Evolutionary conservation across 2,113 vertebrate species (phyloP).

Genomic region (Crotalus tigris): DNA sequence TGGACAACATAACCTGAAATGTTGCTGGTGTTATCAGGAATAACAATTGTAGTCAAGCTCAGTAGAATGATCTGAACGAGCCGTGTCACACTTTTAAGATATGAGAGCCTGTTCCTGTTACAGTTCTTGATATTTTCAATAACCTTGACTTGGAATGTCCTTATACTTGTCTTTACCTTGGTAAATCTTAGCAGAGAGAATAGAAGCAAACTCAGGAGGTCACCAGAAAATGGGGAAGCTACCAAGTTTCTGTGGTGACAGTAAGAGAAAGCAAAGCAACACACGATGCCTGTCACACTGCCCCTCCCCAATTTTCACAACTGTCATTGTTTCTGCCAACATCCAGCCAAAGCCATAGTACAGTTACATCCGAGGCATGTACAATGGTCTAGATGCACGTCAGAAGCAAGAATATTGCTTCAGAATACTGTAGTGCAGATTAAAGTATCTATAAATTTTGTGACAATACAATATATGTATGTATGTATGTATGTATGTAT

Average conservation of each 20-base stretch:
- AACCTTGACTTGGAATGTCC: background rate
- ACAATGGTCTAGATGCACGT: background rate
- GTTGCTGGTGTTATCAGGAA: background rate
- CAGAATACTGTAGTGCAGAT: background rate
- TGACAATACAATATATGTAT: background rate
- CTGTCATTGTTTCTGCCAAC: background rate
- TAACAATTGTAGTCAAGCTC: background rate
- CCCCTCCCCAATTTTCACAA: background rate
- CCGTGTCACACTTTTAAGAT: background rate
- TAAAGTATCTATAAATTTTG: background rate
- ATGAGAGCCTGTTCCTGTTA: background rate
- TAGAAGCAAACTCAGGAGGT: background rate
- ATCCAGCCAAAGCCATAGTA: background rate
- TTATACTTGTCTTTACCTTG: background rate
- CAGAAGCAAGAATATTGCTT: background rate
- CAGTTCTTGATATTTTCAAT: background rate
- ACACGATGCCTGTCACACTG: background rate
- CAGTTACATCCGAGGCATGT: background rate
- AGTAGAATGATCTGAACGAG: background rate
- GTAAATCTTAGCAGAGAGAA: background rate
- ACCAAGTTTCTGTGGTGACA: background rate
- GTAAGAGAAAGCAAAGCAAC: background rate
- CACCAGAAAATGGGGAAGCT: background rate
- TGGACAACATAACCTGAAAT: background rate
- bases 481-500: too few relatives aligned